These are phyloP conservation scores for Spheniscus mendiculus DNA, from an alignment of 2,113 vertebrate genomes.

Conservation along the genomic window DNA sequence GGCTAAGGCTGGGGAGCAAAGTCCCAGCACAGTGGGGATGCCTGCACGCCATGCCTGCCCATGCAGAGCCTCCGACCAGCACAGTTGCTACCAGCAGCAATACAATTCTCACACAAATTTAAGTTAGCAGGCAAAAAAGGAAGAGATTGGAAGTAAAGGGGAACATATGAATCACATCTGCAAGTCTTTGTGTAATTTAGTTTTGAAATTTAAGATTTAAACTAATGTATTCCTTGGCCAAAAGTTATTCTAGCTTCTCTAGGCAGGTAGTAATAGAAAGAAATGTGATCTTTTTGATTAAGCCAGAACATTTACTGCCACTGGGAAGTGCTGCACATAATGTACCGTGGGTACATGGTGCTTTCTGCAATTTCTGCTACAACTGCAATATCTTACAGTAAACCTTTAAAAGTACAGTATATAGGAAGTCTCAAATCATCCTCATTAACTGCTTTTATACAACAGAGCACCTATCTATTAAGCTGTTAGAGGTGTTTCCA, in stretches of 20 bases:
- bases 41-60: accelerated
- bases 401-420: neutral
- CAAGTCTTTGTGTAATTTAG: conserved; percentile 5
- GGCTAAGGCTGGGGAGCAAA: neutral
- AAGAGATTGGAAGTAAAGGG: conserved; percentile 24
- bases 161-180: conserved; percentile 50
- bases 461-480: neutral
- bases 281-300: conserved; percentile 68
- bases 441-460: conserved; percentile 37
- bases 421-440: conserved; percentile 21
- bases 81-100: neutral
- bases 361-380: conserved; percentile 38
- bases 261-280: conserved; percentile 61
- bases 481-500: neutral
- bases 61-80: accelerated
- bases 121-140: neutral
- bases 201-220: conserved; percentile 60
- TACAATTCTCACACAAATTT: conserved; percentile 20
- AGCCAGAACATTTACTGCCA: conserved; percentile 61
- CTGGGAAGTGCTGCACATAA: conserved; percentile 33
- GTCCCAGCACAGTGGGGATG: too few species aligned
- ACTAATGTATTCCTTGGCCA: conserved; percentile 36
- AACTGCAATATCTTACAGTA: conserved; percentile 27
- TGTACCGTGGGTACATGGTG: neutral
- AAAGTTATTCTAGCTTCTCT: conserved; percentile 60